Evolutionary conservation across 1,140 invertebrate genomes (phyloP), one percentile per base, ranked within the genome.

Genomic region (Propsilocerus akamusi): DNA sequence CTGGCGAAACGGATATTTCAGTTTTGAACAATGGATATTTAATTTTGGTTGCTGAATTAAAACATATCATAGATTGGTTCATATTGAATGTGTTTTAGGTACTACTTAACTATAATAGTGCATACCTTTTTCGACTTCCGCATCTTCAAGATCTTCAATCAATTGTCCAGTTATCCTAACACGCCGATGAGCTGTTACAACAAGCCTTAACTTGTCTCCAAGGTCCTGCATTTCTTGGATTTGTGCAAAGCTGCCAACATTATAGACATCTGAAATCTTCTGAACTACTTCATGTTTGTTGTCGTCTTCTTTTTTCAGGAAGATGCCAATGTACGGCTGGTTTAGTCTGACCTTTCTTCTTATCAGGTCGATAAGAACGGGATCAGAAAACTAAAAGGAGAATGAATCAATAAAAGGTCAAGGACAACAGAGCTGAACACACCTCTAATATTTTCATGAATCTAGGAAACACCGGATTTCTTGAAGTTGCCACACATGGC

Each of bases 401-500:
- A 25, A 10, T 17, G 8, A 41, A 28, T 32, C 4, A 25, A 37
- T 1, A 30, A 48, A 47, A n/a, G n/a, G n/a, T 52, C 24, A 48
- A 47, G 10, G 34, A 34, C 25, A 20, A 11, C 23, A 37, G 30
- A 25, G 25, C n/a, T 46, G 52, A 54, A 57, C 58, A 61, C 64
- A 91, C 86, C 71, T 98, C 95, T 53, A 99, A 82, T 53, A 98
- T 79, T 72, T 99, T 99, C 52, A 97, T 93, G 70, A 99, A 99
- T 58, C 89, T 78, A 32, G 96, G 97, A 72, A 99, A 99, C 1
- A 99, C 84, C 26, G 95, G 95, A 73, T 95, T 93, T 57, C 91
- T 76, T 58, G 75, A 85, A 50, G 98, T 85, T 3, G 94, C 90
- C 58, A 99, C 86, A 11, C 99, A 78, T 34, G 96, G 96, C 7